These are phyloP conservation scores for Apodemus agrarius DNA, from an alignment of 2,797 vertebrate genomes.

Conservation along the genomic window DNA sequence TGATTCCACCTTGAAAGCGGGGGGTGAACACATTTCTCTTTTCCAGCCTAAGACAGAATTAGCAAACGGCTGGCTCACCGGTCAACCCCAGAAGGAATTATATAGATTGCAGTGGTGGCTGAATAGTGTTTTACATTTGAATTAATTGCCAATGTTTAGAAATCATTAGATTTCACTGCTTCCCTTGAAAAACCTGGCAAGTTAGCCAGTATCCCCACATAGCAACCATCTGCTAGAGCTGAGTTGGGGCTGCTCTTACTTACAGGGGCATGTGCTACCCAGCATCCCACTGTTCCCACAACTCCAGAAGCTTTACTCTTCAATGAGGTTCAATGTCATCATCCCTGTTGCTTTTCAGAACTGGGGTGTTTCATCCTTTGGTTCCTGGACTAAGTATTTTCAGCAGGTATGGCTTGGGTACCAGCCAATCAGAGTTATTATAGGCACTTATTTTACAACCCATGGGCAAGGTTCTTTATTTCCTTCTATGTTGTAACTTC, in stretches of 20 bases:
- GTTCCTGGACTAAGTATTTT: background rate
- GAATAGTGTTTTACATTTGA: slow-evolving; percentile 73
- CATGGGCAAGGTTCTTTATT: background rate
- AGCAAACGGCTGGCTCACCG: slow-evolving; percentile 28
- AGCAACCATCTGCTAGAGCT: slow-evolving; percentile 51
- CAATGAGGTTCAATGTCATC: background rate
- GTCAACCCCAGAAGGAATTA: slow-evolving; percentile 62
- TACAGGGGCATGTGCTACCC: background rate
- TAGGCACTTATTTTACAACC: background rate
- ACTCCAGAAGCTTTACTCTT: background rate
- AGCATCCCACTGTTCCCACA: background rate
- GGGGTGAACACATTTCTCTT: background rate
- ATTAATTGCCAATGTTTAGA: slow-evolving; percentile 78
- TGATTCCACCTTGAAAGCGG: background rate
- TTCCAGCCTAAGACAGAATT: background rate
- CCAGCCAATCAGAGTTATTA: background rate
- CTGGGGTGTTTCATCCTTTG: background rate
- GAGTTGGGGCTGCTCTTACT: background rate
- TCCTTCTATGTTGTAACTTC: background rate
- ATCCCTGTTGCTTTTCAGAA: background rate
- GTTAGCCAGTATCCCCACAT: background rate
- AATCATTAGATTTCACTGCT: slow-evolving; percentile 74
- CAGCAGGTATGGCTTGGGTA: background rate
- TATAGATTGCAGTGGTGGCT: slow-evolving; percentile 10
- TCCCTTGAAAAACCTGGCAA: slow-evolving; percentile 71